Conservation (phyloP, 23 tunicate species). For the Oikopleura dioica region DNA sequence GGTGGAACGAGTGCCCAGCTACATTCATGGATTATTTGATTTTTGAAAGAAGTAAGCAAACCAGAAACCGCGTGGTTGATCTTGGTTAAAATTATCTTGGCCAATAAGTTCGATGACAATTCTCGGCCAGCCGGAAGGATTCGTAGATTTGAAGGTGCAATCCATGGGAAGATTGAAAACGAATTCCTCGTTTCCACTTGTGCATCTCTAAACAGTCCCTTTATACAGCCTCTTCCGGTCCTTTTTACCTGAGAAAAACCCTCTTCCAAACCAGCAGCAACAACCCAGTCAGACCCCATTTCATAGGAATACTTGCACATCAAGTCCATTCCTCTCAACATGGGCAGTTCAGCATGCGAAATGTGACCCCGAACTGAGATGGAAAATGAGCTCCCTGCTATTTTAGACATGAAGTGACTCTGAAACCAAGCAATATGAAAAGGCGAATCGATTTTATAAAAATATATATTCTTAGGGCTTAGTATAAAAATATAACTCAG, state of each 20-base stretch:
- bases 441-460: no score
- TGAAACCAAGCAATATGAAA: no score
- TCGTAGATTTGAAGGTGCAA: neutral
- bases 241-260: neutral
- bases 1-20: neutral
- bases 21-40: neutral
- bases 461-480: no score
- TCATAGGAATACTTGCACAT: neutral
- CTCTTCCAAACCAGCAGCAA: neutral
- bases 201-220: neutral
- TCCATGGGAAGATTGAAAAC: neutral
- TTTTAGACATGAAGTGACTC: neutral
- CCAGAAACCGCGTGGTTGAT: neutral
- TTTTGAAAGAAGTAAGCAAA: neutral
- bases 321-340: neutral
- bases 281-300: neutral
- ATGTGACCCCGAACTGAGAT: neutral
- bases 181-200: neutral
- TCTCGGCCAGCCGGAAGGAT: neutral
- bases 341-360: neutral
- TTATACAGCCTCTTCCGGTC: neutral
- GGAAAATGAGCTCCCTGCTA: neutral
- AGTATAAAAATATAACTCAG: no score
- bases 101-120: neutral
- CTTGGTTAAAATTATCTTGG: neutral